Percentiles rank a stretch among this genome's conserved stretches.
These are phyloP conservation scores for Labeo rohita DNA, from an alignment of 2,113 vertebrate genomes.

Conservation along the genomic window DNA sequence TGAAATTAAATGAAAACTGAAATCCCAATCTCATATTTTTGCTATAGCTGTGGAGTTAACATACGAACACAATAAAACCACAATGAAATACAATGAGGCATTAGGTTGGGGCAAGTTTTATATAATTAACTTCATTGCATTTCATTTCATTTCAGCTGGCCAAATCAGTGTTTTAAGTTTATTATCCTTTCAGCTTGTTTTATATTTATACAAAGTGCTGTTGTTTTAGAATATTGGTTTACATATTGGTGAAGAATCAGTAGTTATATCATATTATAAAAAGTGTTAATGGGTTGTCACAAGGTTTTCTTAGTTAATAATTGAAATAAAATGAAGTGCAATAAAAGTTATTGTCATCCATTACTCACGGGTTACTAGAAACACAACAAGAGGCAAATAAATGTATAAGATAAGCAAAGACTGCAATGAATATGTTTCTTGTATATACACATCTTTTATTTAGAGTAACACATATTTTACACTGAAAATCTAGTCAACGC, in stretches of 20 bases:
- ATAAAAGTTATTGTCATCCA: not conserved
- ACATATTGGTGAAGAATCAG: not conserved
- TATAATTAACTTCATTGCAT: not conserved
- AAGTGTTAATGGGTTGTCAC: not conserved
- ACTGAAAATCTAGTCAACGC: constrained; percentile 83
- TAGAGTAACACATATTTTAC: not conserved
- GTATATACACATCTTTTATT: constrained; percentile 44
- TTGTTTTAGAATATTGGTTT: not conserved
- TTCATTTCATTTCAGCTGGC: not conserved
- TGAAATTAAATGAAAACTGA: too few species aligned
- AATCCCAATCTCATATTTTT: not conserved
- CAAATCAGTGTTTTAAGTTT: too few species aligned
- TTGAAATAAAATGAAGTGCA: not conserved
- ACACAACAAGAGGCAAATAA: not conserved
- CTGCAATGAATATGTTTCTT: not conserved
- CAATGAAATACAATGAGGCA: not conserved
- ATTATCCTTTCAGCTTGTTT: too few species aligned
- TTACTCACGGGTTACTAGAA: not conserved
- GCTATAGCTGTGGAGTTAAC: not conserved
- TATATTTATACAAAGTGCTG: too few species aligned
- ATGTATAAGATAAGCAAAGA: not conserved
- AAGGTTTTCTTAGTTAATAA: not conserved
- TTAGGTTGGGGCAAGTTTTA: not conserved
- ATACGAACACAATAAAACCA: not conserved
- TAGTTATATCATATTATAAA: not conserved